These are phyloP conservation scores for Lymantria dispar DNA, from an alignment of 2,888 invertebrate species.

Conservation along the genomic window DNA sequence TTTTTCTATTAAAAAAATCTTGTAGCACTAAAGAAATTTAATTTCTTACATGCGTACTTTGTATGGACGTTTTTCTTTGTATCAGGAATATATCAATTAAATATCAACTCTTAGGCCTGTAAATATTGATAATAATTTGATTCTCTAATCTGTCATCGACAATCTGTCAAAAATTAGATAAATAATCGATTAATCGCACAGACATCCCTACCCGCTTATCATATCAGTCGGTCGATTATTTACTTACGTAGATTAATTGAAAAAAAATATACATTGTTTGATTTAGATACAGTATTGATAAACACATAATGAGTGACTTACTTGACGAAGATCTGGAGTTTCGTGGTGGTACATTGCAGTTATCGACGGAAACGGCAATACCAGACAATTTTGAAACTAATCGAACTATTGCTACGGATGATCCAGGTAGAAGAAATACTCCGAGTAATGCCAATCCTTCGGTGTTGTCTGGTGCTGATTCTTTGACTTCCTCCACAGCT, in stretches of 20 bases:
- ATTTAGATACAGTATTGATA: slow-evolving; percentile 11
- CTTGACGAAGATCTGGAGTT: slow-evolving; percentile 83
- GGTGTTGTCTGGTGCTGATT: slow-evolving; percentile 72
- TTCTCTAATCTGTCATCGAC: too few species aligned
- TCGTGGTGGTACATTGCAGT: slow-evolving; percentile 78
- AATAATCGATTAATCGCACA: slow-evolving; percentile 22
- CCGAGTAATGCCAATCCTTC: slow-evolving; percentile 60
- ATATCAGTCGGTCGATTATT: slow-evolving; percentile 57
- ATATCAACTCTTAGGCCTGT: too few species aligned
- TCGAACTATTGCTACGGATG: slow-evolving; percentile 43
- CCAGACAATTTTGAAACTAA: slow-evolving; percentile 42
- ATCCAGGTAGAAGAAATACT: slow-evolving; percentile 44
- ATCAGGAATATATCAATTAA: too few species aligned
- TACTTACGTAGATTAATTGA: slow-evolving; percentile 16
- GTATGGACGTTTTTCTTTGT: too few species aligned
- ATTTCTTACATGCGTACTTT: too few species aligned
- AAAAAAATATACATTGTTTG: slow-evolving; percentile 7
- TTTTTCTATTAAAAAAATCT: too few species aligned
- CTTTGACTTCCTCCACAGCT: slow-evolving; percentile 68
- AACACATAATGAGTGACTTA: slow-evolving; percentile 61
- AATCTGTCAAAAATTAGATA: too few species aligned
- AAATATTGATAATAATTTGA: too few species aligned
- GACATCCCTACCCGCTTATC: slow-evolving; percentile 21
- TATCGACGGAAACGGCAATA: slow-evolving; percentile 54
- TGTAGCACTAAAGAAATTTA: too few species aligned